Conservation (phyloP, 2,888 invertebrate genomes). For the Xanthostigma xanthostigma region DNA sequence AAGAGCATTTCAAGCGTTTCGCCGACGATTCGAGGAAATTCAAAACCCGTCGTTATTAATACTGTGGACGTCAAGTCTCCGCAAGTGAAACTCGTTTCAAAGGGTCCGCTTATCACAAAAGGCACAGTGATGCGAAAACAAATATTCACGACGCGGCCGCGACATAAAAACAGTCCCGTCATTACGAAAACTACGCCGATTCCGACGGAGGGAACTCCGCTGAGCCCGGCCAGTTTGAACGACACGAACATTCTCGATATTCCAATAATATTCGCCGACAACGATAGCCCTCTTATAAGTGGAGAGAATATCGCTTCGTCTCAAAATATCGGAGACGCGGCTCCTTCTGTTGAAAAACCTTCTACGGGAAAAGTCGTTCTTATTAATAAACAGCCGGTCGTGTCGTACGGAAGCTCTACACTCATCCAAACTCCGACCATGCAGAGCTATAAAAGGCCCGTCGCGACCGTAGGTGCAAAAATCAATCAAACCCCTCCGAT, state of each 20-base stretch:
- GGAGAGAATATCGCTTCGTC: slow-evolving; percentile 6
- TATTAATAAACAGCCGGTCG: slow-evolving; percentile 15
- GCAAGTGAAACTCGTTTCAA: too few relatives aligned
- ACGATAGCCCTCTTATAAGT: slow-evolving; percentile 15
- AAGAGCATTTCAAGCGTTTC: too few relatives aligned
- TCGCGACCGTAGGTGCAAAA: slow-evolving; percentile 3
- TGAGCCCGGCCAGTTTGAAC: slow-evolving; percentile 29
- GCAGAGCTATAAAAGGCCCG: neutral
- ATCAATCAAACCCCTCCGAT: slow-evolving; percentile 17
- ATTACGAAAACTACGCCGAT: neutral
- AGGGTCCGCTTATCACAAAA: too few relatives aligned
- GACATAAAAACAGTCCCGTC: neutral
- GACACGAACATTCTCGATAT: slow-evolving; percentile 43
- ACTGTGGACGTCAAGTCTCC: too few relatives aligned
- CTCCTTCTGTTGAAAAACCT: slow-evolving; percentile 5
- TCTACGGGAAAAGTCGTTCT: slow-evolving; percentile 15
- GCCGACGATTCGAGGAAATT: too few relatives aligned
- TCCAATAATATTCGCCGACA: slow-evolving; percentile 51
- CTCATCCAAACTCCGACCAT: neutral
- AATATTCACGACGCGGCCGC: slow-evolving; percentile 1
- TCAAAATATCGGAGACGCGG: slow-evolving; percentile 5
- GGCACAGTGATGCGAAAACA: neutral
- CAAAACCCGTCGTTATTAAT: too few relatives aligned
- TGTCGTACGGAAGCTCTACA: neutral
- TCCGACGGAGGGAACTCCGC: neutral